phyloP scores from a whole-genome alignment of 1,140 invertebrate genomes.

The Procambarus clarkii region DNA sequence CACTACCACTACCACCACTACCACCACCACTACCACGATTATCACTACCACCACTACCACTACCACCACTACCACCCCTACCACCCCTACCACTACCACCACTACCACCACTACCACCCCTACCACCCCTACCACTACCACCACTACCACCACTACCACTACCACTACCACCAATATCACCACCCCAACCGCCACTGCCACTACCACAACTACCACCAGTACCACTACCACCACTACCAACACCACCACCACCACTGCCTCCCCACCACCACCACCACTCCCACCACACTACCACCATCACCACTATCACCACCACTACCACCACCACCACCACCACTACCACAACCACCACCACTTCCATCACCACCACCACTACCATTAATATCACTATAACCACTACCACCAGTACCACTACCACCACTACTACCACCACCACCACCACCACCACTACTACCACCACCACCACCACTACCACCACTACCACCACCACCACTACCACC shows the following conservation, averaged over 20 bases:
- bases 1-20: background rate
- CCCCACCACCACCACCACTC: background rate
- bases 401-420: too few species aligned
- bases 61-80: background rate
- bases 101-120: background rate
- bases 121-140: background rate
- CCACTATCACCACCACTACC: constrained; percentile 14
- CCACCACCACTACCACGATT: too few species aligned
- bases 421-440: too few species aligned
- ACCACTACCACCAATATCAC: background rate
- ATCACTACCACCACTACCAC: background rate
- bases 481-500: constrained; percentile 5
- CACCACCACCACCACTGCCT: background rate
- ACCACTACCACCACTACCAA: constrained; percentile 2
- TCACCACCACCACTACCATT: too few species aligned
- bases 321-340: constrained; percentile 25
- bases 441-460: constrained; percentile 1
- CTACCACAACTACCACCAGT: background rate
- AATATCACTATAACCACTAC: too few species aligned
- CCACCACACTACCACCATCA: constrained; percentile 6
- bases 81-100: background rate
- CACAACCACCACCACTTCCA: background rate
- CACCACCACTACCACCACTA: background rate
- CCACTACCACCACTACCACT: background rate
- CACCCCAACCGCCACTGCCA: background rate